Evolutionary conservation across 2,888 invertebrate species (phyloP), one percentile per base, ranked within the genome.

Genomic region (Eupeodes latifasciatus): DNA sequence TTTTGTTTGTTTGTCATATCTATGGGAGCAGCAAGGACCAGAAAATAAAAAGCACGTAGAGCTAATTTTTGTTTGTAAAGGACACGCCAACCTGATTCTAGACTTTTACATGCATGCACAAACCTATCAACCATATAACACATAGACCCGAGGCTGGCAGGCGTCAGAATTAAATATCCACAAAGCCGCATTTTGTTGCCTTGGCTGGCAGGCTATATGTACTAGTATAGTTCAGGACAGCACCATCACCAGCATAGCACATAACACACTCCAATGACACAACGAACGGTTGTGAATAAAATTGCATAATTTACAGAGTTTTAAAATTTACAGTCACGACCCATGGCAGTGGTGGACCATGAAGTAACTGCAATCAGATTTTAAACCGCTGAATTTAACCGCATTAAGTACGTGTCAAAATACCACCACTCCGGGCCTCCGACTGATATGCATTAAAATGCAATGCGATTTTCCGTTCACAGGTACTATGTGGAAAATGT

Each of bases 391-490:
- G 89, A 85, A 85, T 85, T 89, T 85, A 85, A 89, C 89, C 89
- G 81, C 89, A 85, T 89, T 85, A 85, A 89, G 85, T 85, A 89
- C 85, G 89, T 89, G 85, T 89, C 89, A 89, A 89, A 89, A 89
- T 82, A 82, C 85, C 78, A 87, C 85, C 84, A 72, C 76, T 67
- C 40, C 40, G n/a, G 77, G 51, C 59, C 66, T 62, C 74, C 62
- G 40, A 40, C 55, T 49, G 77, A 53, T 71, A 71, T 49, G 44
- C 57, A 61, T 71, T 71, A 64, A 72, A 81, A 78, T 75, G 49
- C 53, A 59, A 74, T 51, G 53, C 7, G 72, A 66, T 44, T 59
- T 51, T 36, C 59, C 59, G 53, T 27, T 40, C 36, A 14, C 61
- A 69, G 57, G 67, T 78, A 19, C n/a, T 61, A 44, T 51, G 49